A percentile compares a stretch with the other conserved stretches of the same genome.
Evolutionary conservation across 1,140 invertebrate species (phyloP).

Genomic region (Scylla paramamosain): DNA sequence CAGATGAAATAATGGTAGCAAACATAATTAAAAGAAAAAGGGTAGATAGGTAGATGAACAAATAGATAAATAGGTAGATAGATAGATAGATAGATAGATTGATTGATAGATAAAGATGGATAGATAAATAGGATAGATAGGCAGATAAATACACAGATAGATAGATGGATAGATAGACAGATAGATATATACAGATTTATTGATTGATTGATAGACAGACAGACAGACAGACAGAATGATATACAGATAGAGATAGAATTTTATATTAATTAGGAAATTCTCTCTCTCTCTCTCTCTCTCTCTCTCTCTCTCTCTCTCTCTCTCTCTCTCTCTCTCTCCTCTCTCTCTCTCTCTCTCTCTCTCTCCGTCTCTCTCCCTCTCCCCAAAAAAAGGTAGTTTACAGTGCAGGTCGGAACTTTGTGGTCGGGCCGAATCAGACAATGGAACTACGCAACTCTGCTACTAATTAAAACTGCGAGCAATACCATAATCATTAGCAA

Average conservation of each 20-base stretch:
- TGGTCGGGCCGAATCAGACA: conserved; percentile 23
- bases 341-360: not conserved
- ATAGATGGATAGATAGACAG: not conserved
- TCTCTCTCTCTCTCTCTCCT: not conserved
- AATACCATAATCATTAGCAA: conserved; percentile 40
- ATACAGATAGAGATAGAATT: not conserved
- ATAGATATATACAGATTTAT: no score
- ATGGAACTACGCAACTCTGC: not conserved
- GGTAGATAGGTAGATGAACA: not conserved
- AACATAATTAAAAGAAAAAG: no score
- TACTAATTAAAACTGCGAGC: conserved; percentile 28
- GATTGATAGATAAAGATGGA: not conserved
- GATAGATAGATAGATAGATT: not conserved
- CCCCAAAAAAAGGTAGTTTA: not conserved
- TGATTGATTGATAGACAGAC: no score
- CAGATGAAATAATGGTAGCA: no score
- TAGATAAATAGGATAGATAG: not conserved
- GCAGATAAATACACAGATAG: not conserved
- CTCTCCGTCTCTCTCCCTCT: not conserved
- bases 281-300: not conserved
- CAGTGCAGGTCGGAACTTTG: not conserved
- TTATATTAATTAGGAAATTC: not conserved
- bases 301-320: not conserved
- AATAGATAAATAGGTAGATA: not conserved
- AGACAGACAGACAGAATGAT: not conserved